Percentiles rank a stretch among this genome's conserved stretches.
Conservation (phyloP, 2,888 invertebrate genomes). For the Scaptomyza tumidula region DNA sequence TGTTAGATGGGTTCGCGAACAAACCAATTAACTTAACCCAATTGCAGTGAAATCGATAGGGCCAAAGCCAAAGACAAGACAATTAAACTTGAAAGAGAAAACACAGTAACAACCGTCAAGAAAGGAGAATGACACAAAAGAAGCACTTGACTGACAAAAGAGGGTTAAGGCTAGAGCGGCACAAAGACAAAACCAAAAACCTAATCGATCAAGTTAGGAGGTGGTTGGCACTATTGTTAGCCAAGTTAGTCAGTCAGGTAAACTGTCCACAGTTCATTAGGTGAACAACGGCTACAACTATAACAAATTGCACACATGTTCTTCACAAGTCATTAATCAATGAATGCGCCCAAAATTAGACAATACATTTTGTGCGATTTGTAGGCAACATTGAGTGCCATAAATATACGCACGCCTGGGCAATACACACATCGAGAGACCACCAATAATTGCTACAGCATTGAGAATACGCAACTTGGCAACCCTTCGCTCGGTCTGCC, state of each 20-base stretch:
- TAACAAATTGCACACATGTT: conserved; percentile 21
- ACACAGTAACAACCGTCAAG: conserved; percentile 7
- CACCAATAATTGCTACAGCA: conserved; percentile 12
- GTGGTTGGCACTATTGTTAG: conserved; percentile 3
- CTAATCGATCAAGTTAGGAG: conserved; percentile 61
- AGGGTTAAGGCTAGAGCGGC: conserved; percentile 68
- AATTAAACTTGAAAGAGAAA: conserved; percentile 75
- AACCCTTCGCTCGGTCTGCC: conserved; percentile 55
- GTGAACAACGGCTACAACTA: conserved; percentile 3
- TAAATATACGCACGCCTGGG: conserved; percentile 51
- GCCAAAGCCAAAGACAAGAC: conserved; percentile 50
- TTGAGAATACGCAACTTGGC: conserved; percentile 1
- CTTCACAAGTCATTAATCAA: conserved; percentile 54
- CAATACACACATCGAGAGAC: conserved; percentile 12
- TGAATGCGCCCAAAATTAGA: conserved; percentile 54
- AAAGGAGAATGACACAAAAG: conserved; percentile 41
- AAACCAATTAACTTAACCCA: conserved; percentile 51
- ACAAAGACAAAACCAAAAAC: conserved; percentile 11
- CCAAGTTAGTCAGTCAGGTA: conserved; percentile 21
- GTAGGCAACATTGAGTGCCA: conserved; percentile 30
- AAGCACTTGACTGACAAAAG: conserved; percentile 53
- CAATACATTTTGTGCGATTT: conserved; percentile 32
- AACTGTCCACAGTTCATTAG: conserved; percentile 29
- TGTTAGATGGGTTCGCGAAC: conserved; percentile 8
- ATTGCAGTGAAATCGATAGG: conserved; percentile 66